Conservation (phyloP, 2,888 invertebrate genomes). For the Zaprionus obscuricornis region DNA sequence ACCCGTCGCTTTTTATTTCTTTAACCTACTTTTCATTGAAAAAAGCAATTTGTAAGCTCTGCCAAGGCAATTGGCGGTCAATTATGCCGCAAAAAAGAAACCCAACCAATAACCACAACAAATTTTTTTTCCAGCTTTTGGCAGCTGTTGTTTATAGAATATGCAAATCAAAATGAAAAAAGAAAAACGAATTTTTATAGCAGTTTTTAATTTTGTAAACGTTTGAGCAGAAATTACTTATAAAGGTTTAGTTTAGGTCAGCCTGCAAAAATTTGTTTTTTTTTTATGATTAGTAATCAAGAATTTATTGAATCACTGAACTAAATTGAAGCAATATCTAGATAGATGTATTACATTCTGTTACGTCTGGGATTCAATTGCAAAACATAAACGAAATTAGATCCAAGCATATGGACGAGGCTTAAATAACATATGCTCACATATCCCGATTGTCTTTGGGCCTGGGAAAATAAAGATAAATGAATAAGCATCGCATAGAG, state of each 20-base stretch:
- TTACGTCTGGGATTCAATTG: slow-evolving; percentile 6
- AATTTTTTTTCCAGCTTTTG: slow-evolving; percentile 25
- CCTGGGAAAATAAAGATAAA: slow-evolving; percentile 43
- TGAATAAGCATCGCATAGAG: slow-evolving; percentile 25
- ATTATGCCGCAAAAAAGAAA: slow-evolving; percentile 20
- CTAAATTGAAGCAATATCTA: too few relatives aligned
- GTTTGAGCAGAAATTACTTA: too few relatives aligned
- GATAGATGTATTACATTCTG: too few relatives aligned
- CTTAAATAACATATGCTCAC: slow-evolving; percentile 40
- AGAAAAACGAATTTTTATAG: too few relatives aligned
- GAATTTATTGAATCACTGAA: too few relatives aligned
- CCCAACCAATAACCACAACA: background rate
- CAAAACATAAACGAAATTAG: slow-evolving; percentile 2
- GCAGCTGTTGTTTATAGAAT: slow-evolving; percentile 29
- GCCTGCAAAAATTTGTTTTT: background rate
- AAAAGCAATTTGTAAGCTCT: slow-evolving; percentile 7
- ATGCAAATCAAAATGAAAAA: slow-evolving; percentile 6
- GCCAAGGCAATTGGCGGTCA: slow-evolving; percentile 29
- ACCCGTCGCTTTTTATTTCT: too few relatives aligned
- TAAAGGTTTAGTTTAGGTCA: too few relatives aligned
- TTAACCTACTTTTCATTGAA: slow-evolving; percentile 36
- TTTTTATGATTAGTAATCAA: background rate
- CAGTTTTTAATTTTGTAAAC: too few relatives aligned
- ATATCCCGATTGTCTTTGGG: slow-evolving; percentile 18
- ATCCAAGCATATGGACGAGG: slow-evolving; percentile 38